Evolutionary conservation across 1,140 invertebrate genomes (phyloP), one percentile per base, ranked within the genome.

Genomic region (Atta colombica): DNA sequence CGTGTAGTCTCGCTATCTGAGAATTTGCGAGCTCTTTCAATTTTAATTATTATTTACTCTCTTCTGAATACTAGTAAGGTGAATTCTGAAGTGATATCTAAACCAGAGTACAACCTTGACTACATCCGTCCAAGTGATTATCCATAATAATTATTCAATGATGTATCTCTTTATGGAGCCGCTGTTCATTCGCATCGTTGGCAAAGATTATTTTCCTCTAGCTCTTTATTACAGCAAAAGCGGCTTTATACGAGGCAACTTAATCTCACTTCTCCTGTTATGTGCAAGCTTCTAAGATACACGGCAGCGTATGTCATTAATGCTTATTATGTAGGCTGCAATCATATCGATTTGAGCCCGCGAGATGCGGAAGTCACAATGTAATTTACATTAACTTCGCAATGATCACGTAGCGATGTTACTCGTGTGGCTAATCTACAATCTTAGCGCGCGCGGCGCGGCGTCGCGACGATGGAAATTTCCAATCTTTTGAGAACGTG

Each of bases 41-140:
- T 86, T 65, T 86, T 86, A 80, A 80, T 82, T 86, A 86, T 82
- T 86, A 86, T 81, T 86, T 81, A 69, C 61, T 86, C 65, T 61
- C 63, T 58, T 51, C 16, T 77, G 66, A 78, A 55, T 68, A 21
- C 18, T n/a, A 28, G 31, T 60, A 68, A 53, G 72, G 74, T 61
- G 49, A 63, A 63, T 25, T n/a, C 35, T 31, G 25, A 58, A n/a
- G 8, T 21, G 21, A 45, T 82, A 35, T 45, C 49, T 65, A 49
- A 71, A 66, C 39, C 60, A 12, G 63, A 16, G 18, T 78, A 58
- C 77, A 81, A 49, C 45, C 65, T 16, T 5, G 51, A 71, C 31
- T 25, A 49, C 77, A 18, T 58, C 69, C 78, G 66, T n/a, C 66
- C 31, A 35, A 12, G 16, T 51, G 66, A 81, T 81, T 81, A 81